phyloP scores from a whole-genome alignment of 2,797 vertebrate species.

The Melanotaenia pygmaea region DNA sequence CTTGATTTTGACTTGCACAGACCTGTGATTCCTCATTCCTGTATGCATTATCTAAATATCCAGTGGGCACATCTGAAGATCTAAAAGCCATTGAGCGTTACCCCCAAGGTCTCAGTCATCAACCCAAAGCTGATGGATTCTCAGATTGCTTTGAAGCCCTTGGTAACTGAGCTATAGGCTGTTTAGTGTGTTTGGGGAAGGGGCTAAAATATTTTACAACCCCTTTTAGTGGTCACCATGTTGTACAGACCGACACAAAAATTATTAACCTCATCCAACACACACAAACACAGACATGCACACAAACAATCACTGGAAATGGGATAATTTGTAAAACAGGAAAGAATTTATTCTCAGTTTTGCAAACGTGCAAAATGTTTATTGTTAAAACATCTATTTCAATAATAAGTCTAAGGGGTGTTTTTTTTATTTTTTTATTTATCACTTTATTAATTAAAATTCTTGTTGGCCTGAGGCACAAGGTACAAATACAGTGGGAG shows the following conservation, averaged over 20 bases:
- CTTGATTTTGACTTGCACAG: background rate
- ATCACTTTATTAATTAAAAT: background rate
- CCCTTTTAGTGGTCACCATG: background rate
- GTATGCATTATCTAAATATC: background rate
- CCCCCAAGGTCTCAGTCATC: background rate
- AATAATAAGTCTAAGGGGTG: too few relatives aligned
- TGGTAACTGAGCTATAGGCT: background rate
- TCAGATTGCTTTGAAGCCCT: background rate
- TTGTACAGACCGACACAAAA: too few relatives aligned
- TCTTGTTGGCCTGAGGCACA: background rate
- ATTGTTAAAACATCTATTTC: too few relatives aligned
- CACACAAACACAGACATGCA: too few relatives aligned
- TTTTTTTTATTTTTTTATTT: background rate
- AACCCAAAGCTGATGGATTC: constrained; percentile 6
- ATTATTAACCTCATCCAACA: too few relatives aligned
- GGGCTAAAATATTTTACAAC: background rate
- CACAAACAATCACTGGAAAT: too few relatives aligned
- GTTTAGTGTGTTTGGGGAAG: background rate
- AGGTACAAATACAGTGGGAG: background rate
- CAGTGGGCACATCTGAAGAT: background rate
- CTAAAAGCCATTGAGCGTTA: background rate
- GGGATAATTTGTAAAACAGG: too few relatives aligned
- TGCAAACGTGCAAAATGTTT: too few relatives aligned
- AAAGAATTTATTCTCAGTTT: too few relatives aligned
- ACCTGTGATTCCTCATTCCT: background rate